phyloP scores from a whole-genome alignment of 2,113 vertebrate genomes.

The Rutilus rutilus region DNA sequence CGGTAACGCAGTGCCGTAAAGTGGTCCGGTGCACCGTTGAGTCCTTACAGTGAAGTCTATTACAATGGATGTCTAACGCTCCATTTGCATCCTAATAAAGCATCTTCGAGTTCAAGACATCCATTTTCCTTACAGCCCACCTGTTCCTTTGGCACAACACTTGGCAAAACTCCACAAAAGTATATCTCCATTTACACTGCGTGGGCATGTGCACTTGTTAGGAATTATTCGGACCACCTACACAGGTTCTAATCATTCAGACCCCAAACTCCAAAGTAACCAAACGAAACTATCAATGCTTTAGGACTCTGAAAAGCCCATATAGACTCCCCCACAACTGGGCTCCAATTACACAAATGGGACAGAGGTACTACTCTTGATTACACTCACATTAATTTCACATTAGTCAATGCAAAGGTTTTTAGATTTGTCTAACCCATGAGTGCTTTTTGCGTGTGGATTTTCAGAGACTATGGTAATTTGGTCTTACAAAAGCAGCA shows the following conservation, averaged over 20 bases:
- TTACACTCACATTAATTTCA: not conserved
- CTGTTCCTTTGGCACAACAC: slow-evolving; percentile 78
- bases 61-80: slow-evolving; percentile 29
- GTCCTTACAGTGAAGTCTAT: slow-evolving; percentile 14
- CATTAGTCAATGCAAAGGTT: slow-evolving; percentile 12
- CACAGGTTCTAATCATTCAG: not conserved
- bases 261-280: not conserved
- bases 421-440: not conserved
- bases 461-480: not conserved
- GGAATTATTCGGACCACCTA: not conserved
- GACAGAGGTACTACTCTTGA: not conserved
- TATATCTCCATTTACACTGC: slow-evolving; percentile 59
- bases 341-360: slow-evolving; percentile 3
- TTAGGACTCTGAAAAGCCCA: not conserved
- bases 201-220: not conserved
- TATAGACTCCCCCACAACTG: not conserved
- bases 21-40: slow-evolving; percentile 2
- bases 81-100: slow-evolving; percentile 37
- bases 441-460: not conserved
- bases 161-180: slow-evolving; percentile 56
- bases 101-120: slow-evolving; percentile 35
- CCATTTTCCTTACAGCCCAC: slow-evolving; percentile 57
- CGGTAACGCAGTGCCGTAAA: not conserved
- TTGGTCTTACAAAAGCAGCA: slow-evolving; percentile 11
- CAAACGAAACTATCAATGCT: not conserved